Conservation (phyloP, 2,888 invertebrate species). For the Drosophila rubida region DNA sequence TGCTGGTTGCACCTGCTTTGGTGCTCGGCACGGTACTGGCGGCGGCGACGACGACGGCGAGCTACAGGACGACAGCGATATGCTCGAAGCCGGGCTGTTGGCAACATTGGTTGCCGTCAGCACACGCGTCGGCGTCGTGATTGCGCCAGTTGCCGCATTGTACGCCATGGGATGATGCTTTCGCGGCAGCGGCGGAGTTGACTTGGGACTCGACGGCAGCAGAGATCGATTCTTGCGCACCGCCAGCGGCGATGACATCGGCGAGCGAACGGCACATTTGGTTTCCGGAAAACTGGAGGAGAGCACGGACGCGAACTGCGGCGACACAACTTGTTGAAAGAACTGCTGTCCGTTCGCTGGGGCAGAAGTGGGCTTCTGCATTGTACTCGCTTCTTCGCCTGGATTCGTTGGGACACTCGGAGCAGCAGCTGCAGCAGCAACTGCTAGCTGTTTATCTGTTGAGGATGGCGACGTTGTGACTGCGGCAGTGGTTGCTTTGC, state of each 20-base stretch:
- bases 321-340: conserved; percentile 79
- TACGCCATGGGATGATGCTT: conserved; percentile 79
- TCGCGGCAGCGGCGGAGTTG: conserved; percentile 77
- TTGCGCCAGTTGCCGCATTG: conserved; percentile 72
- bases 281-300: conserved; percentile 76
- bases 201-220: conserved; percentile 78
- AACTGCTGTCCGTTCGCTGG: conserved; percentile 68
- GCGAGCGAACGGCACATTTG: conserved; percentile 75
- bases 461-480: conserved; percentile 32
- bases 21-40: conserved; percentile 82
- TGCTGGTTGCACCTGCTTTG: conserved; percentile 62
- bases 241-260: conserved; percentile 78
- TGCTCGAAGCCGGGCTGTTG: conserved; percentile 80
- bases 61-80: conserved; percentile 83
- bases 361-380: conserved; percentile 66
- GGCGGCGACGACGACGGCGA: conserved; percentile 83
- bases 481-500: conserved; percentile 48
- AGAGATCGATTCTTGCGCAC: conserved; percentile 75
- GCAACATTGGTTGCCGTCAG: conserved; percentile 52
- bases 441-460: conserved; percentile 32
- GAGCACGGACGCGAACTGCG: conserved; percentile 77
- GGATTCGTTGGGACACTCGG: conserved; percentile 32
- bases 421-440: conserved; percentile 1
- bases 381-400: conserved; percentile 46
- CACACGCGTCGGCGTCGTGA: conserved; percentile 74